Evolutionary conservation across 2,797 vertebrate species (phyloP), one percentile per base, ranked within the genome.

Genomic region (Telmatherina bonti): DNA sequence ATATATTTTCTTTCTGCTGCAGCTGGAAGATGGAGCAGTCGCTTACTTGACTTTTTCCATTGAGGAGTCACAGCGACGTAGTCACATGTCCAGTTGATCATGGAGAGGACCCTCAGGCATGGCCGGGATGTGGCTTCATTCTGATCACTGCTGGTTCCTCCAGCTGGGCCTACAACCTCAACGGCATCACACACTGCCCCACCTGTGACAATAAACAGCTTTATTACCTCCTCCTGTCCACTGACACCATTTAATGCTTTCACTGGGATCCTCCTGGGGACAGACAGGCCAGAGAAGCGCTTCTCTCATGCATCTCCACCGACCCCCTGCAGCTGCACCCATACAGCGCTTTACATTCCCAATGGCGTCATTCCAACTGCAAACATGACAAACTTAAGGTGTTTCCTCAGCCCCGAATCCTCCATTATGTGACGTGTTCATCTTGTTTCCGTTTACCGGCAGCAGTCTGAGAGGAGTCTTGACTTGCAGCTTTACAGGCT

Each of bases 201-300:
- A 92, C 88, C 93, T 93, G 93, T 76, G 89, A 93, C 88, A 94
- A 94, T 73, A 93, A 94, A 93, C 90, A 92, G 82, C 79, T 86
- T 72, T 31, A 84, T 86, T 82, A 87, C 88, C 89, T 87, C 90
- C 91, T 81, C 87, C 91, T 18, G 83, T 90, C 89, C 80, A 8
- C 79, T 92, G 89, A 93, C 79, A 76, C 79, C 86, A 86, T 86
- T 78, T 84, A 82, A 81, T 53, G 83, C 81, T 85, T 74, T 85
- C 61, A 55, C 69, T 54, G 75, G 89, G 84, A 88, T 88, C 84
- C 72, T 81, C 83, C 67, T 27, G 57, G 62, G 88, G 86, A 88
- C 87, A 86, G 51, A 52, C 36, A 43, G 6, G n/a, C 45, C 59
- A 45, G 1, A 63, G 7, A 64, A n/a, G 29, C 27, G 5, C 2